Base-by-base conservation (phyloP, 2,797 vertebrate species). In the Enteromius treurensis region DNA sequence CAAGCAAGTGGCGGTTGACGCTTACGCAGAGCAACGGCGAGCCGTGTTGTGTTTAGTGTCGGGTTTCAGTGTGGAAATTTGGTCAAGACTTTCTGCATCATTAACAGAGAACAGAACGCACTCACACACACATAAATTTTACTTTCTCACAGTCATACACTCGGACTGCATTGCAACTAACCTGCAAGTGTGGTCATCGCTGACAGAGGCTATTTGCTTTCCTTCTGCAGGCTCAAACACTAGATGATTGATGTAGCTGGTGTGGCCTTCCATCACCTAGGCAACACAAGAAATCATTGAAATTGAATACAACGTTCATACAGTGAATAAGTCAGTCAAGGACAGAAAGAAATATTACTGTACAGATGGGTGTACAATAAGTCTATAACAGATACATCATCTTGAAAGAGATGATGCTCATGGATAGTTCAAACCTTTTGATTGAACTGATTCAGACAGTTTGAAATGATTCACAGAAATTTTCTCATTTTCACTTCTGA, bases 161-260 rank as follows among this genome's bases (percentile, higher is more conserved):
- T n/a, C 29, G 69, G 34, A 83, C 47, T 81, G 65, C 55, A 65
- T 83, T 5, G 17, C 58, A 53, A 88, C 90, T 87, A 91, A 99
- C 98, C 98, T 98, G 95, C 98, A 99, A 89, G 97, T 98, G 94
- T 98, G 97, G 92, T 99, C 97, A 85, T 99, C 98, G 81, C 97
- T 97, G 91, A 99, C 97, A 71, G 97, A 99, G 92, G 98, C 97
- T 81, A 99, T 94, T 92, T 96, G 96, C 90, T 96, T 96, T 90
- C 97, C 98, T 87, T 97, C 96, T 9, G 89, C 95, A 81, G 98
- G 97, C 86, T 97, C 95, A 90, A 99, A 99, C 73, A 97, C 97
- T 92, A 99, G 89, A 88, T 96, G 96, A 92, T 99, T 99, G 90
- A 99, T 95, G 92, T 97, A 98, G 93, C 95, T 96, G 85, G 95